Evolutionary conservation across 2,888 invertebrate species (phyloP).

Genomic region (Sinodicranocentrus sp.): DNA sequence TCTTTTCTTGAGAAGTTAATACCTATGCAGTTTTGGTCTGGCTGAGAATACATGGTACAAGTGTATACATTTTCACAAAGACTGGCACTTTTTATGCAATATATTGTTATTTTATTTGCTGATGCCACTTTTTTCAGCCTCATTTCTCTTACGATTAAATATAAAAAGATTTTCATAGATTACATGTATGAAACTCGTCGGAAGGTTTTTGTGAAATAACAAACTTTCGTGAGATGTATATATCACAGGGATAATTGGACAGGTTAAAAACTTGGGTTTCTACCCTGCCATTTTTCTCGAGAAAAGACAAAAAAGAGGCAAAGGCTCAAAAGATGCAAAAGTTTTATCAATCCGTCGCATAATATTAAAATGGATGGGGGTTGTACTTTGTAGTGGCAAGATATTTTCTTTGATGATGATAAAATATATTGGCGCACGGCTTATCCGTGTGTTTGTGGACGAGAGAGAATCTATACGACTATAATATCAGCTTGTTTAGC

Average conservation of each 20-base stretch:
- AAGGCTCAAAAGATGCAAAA: conserved; percentile 2
- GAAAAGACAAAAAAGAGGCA: conserved; percentile 28
- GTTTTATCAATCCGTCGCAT: not conserved
- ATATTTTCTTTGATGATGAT: conserved; percentile 44
- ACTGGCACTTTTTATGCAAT: conserved; percentile 1
- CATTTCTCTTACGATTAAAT: conserved; percentile 4
- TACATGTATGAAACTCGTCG: conserved; percentile 22
- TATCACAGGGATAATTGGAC: conserved; percentile 45
- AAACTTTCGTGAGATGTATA: conserved; percentile 25
- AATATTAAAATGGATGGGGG: not conserved
- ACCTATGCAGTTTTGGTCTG: not conserved
- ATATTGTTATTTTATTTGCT: conserved; percentile 4
- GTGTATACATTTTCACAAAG: not conserved
- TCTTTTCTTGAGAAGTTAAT: conserved; percentile 16
- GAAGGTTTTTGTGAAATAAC: conserved; percentile 32
- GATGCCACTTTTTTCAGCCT: not conserved
- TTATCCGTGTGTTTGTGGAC: conserved; percentile 13
- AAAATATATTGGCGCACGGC: not conserved
- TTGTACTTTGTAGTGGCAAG: not conserved
- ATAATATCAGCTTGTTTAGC: conserved; percentile 34
- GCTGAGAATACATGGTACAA: not conserved
- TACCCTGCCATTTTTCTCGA: conserved; percentile 13
- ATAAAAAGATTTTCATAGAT: conserved; percentile 27
- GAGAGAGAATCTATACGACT: not conserved
- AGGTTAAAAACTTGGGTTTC: conserved; percentile 41